These are phyloP conservation scores for Catalaphyllia jardinei DNA, from an alignment of 64 coral and sea anemone species.

Conservation along the genomic window DNA sequence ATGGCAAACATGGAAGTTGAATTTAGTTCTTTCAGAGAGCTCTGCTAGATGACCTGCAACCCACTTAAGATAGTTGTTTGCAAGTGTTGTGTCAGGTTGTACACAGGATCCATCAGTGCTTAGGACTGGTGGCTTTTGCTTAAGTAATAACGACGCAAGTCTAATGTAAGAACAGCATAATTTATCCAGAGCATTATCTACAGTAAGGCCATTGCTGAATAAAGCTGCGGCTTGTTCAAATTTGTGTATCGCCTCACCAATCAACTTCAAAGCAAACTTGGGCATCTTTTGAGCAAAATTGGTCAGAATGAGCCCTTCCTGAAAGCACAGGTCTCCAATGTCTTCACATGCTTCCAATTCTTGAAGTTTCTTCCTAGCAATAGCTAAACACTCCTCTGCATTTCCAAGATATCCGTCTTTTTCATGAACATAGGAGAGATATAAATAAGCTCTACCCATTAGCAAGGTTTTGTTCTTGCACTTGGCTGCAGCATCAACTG, in stretches of 20 bases:
- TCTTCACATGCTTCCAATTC: slow-evolving; percentile 80
- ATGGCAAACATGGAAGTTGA: slow-evolving; percentile 69
- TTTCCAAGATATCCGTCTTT: slow-evolving; percentile 79
- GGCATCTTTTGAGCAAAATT: slow-evolving; percentile 82
- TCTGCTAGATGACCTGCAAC: slow-evolving; percentile 40
- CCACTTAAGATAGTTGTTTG: slow-evolving; percentile 36
- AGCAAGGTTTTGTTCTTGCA: slow-evolving; percentile 87
- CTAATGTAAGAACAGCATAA: slow-evolving; percentile 57
- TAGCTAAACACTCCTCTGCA: slow-evolving; percentile 87
- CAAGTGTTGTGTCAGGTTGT: slow-evolving; percentile 1
- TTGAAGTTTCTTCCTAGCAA: slow-evolving; percentile 88
- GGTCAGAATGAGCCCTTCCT: slow-evolving; percentile 77
- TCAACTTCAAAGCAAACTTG: slow-evolving; percentile 73
- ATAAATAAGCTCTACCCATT: slow-evolving; percentile 79
- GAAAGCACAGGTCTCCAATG: slow-evolving; percentile 80
- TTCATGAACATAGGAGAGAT: slow-evolving; percentile 87
- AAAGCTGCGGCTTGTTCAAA: slow-evolving; percentile 66
- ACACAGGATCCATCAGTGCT: background rate
- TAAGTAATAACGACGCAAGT: slow-evolving; percentile 66
- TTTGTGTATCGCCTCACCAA: slow-evolving; percentile 76
- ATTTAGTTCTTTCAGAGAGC: slow-evolving; percentile 68
- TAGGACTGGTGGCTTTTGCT: slow-evolving; percentile 1
- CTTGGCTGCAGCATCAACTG: slow-evolving; percentile 66
- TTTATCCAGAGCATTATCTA: slow-evolving; percentile 55
- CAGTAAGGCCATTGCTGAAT: slow-evolving; percentile 51